Conservation (phyloP, 2,888 invertebrate species). For the Acrobasis repandana region DNA sequence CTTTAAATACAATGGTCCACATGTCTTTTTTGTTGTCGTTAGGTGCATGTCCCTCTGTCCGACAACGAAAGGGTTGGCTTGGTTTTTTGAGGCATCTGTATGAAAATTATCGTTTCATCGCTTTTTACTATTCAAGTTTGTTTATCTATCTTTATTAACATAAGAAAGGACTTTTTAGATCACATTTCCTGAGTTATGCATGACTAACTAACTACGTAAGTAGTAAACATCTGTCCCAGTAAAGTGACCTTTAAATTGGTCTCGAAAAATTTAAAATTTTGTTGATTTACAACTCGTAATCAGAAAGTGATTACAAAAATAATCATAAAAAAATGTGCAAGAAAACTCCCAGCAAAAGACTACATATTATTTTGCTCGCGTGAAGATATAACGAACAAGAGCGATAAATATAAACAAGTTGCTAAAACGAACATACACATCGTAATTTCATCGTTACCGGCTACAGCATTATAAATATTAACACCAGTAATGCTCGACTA, state of each 20-base stretch:
- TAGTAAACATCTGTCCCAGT: neutral
- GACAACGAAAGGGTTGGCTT: constrained; percentile 75
- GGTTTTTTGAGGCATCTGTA: constrained; percentile 51
- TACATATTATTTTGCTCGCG: neutral
- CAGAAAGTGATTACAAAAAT: neutral
- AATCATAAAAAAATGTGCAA: neutral
- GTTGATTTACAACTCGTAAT: neutral
- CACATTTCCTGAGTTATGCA: neutral
- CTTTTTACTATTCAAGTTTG: constrained; percentile 58
- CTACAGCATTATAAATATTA: constrained; percentile 18
- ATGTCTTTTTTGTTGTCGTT: constrained; percentile 69
- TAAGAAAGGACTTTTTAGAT: constrained; percentile 39
- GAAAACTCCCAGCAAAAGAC: neutral
- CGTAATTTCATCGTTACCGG: constrained; percentile 3
- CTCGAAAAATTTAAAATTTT: too few relatives aligned
- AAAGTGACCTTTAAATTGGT: too few relatives aligned
- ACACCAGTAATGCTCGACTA: constrained; percentile 35
- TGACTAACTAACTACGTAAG: neutral
- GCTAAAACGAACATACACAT: neutral
- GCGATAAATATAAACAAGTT: constrained; percentile 30
- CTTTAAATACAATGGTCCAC: constrained; percentile 72
- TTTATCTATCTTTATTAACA: constrained; percentile 52
- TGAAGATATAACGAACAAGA: neutral
- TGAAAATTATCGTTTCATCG: constrained; percentile 69
- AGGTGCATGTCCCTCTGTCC: constrained; percentile 61